These are phyloP conservation scores for Salvelinus namaycush DNA, from an alignment of 2,113 vertebrate genomes.

Conservation along the genomic window DNA sequence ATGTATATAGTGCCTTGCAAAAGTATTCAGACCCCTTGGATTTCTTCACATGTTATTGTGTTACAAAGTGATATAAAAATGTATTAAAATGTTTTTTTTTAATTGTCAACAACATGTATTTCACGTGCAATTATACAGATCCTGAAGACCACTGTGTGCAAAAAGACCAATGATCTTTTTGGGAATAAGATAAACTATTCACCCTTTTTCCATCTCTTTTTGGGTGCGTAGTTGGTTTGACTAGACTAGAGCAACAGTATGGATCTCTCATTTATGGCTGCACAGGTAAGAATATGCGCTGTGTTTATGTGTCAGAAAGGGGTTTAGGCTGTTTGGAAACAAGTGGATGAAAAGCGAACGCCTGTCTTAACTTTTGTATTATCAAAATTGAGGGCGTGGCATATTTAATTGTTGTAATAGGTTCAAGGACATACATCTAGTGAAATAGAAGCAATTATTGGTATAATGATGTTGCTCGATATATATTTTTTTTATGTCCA, in stretches of 20 bases:
- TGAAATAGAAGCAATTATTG: too few species aligned
- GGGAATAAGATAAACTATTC: conserved; percentile 36
- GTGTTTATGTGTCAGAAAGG: neutral
- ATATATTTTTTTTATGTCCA: too few species aligned
- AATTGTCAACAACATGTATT: conserved; percentile 30
- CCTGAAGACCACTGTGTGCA: conserved; percentile 10
- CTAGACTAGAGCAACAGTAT: conserved; percentile 72
- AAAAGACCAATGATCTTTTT: conserved; percentile 47
- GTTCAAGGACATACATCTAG: too few species aligned
- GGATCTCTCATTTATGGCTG: conserved; percentile 96
- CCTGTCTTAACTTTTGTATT: conserved; percentile 39
- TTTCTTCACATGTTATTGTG: too few species aligned
- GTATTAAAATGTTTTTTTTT: too few species aligned
- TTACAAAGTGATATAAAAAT: too few species aligned
- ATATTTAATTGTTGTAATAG: too few species aligned
- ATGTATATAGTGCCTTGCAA: too few species aligned
- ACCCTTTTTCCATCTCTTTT: conserved; percentile 17
- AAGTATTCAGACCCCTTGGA: too few species aligned
- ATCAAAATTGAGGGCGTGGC: conserved; percentile 45
- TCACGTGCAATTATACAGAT: conserved; percentile 48
- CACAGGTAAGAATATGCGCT: conserved; percentile 79
- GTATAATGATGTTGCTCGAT: too few species aligned
- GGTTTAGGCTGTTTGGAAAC: neutral
- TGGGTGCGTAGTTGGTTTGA: conserved; percentile 45
- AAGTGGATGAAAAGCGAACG: neutral